These are phyloP conservation scores for Diachasma alloeum DNA, from an alignment of 1,140 invertebrate species.

Conservation along the genomic window DNA sequence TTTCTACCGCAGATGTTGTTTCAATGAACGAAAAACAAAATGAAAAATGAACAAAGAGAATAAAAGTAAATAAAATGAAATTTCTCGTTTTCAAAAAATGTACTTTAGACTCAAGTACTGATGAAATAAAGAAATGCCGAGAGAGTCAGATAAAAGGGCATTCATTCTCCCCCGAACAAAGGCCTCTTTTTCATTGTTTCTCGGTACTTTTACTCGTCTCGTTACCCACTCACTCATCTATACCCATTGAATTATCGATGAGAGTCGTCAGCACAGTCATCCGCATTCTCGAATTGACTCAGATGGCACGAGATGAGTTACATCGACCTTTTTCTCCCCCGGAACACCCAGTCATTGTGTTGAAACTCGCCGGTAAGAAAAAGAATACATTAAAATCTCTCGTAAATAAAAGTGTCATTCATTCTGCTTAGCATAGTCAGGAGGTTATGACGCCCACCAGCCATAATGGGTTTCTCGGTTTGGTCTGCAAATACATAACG, in stretches of 20 bases:
- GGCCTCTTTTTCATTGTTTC: neutral
- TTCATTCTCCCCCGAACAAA: neutral
- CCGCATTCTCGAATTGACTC: constrained; percentile 1
- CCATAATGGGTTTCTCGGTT: neutral
- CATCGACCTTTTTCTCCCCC: neutral
- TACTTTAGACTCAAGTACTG: neutral
- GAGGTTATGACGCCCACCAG: neutral
- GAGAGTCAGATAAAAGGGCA: neutral
- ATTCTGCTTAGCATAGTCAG: neutral
- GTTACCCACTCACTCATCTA: neutral
- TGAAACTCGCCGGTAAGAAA: neutral
- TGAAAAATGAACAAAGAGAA: too few species aligned
- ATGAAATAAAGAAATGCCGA: neutral
- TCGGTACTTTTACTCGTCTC: neutral
- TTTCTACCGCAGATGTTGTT: too few species aligned
- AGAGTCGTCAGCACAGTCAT: neutral
- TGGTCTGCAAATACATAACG: neutral
- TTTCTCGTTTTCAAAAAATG: neutral
- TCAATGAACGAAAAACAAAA: too few species aligned
- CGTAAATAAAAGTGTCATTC: neutral
- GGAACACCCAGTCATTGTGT: neutral
- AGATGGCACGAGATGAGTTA: neutral
- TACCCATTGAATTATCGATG: neutral
- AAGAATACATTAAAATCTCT: neutral
- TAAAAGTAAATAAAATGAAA: too few species aligned